Percentiles rank a stretch among this genome's conserved stretches.
Conservation (phyloP, 2,797 vertebrate genomes). For the Rhinogobio ventralis region DNA sequence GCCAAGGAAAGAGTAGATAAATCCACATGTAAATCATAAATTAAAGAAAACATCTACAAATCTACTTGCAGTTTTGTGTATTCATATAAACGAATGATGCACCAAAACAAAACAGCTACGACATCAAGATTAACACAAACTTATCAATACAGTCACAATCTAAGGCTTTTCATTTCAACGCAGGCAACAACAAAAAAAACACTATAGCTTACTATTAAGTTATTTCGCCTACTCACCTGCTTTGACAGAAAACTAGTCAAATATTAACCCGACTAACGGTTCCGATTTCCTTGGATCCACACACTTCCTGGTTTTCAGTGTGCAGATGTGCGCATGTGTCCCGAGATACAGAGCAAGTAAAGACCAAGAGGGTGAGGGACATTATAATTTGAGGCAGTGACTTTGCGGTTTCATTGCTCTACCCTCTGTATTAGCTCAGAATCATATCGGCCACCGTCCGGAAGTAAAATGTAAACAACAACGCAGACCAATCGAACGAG, state of each 20-base stretch:
- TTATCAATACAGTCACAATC: neutral
- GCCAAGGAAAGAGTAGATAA: neutral
- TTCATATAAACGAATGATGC: neutral
- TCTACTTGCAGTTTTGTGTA: neutral
- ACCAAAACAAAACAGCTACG: neutral
- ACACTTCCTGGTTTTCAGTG: slow-evolving; percentile 5
- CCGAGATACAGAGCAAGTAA: neutral
- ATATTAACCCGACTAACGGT: neutral
- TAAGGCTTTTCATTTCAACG: neutral
- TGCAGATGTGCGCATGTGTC: neutral
- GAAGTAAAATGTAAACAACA: too few relatives aligned
- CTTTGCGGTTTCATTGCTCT: neutral
- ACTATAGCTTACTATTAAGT: neutral
- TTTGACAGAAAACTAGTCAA: neutral
- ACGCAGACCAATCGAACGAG: neutral
- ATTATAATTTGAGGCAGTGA: neutral
- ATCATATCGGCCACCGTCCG: neutral
- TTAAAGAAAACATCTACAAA: neutral
- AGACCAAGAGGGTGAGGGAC: neutral
- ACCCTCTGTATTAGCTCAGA: neutral
- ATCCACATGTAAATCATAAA: neutral
- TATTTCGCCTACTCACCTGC: neutral
- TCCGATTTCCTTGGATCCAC: neutral
- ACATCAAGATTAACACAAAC: neutral
- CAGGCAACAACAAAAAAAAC: neutral